Base-by-base conservation (phyloP, 2,888 invertebrate species). In the Drosophila rellima region DNA sequence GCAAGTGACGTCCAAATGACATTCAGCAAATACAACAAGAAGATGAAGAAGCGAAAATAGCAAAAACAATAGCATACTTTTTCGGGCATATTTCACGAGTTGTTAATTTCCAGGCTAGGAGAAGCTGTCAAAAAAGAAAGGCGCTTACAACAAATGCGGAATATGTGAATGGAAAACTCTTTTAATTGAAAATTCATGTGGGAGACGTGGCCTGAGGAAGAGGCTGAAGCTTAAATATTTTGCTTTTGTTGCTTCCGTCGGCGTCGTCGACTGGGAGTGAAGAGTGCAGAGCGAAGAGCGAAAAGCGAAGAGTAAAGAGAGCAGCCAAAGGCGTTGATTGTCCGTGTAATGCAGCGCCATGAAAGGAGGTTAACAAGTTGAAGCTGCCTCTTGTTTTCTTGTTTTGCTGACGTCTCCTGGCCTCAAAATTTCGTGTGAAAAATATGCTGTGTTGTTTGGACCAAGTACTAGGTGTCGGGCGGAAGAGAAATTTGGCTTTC, bases 311-410 rank as follows among this genome's bases (percentile, higher is more conserved):
- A 44, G 23, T 26, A 3, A 23, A 44, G 45, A 44, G 45, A 31
- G 48, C 20, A 50, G 20, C 6, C 20, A 23, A 39, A 72, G 71
- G 74, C 88, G 82, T 82, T 70, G 77, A 83, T 84, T 83, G 82
- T 87, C 87, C 84, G 73, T 78, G 73, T 78, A 70, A 84, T 75
- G 79, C 84, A 69, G 40, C 62, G 64, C 51, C 55, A 45, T 61
- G 59, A 71, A 88, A 86, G 72, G 62, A 83, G 85, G 88, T 86
- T 85, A 85, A 88, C 88, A 80, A 86, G 81, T 74, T 86, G 78
- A 74, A 78, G 60, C 72, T 60, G 70, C 65, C 61, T 59, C 82
- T 69, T 72, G 75, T 47, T 37, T 67, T 59, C 82, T 69, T 72
- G 75, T 47, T 37, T 67, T 70, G 59, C 67, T 73, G 65, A 60